Base-by-base conservation (phyloP, 2,797 vertebrate species). In the Manis crassicaudata region DNA sequence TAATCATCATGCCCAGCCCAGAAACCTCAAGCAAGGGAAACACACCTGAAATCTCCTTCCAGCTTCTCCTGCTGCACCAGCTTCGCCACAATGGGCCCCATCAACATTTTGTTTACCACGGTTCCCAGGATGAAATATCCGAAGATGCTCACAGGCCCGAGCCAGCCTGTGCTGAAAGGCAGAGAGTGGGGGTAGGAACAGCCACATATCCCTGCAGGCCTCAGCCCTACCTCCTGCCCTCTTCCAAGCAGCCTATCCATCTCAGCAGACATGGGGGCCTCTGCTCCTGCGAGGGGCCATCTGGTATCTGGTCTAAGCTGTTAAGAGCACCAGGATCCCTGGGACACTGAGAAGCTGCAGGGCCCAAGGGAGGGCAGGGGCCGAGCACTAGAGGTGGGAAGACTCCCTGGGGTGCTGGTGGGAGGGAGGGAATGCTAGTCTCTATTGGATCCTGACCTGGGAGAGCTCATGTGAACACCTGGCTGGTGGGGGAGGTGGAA, bases 21-120 rank as follows among this genome's bases (percentile, higher is more conserved):
- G 54, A 80, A 77, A 54, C 58, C 54, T 79, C 5, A 14, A 40
- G 63, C 32, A 12, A 60, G 40, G 46, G 27, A 60, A 14, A 96
- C 97, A 35, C 79, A 99, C 99, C 99, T 99, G 98, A 99, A 99
- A 98, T 99, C 99, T 29, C 99, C 99, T 86, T 99, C 99, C 95
- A 99, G 98, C 97, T 99, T 99, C 97, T 99, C 99, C 97, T 99
- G 99, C 65, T 99, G 98, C 92, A 99, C 99, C 96, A 99, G 98
- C 87, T 99, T 99, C 0, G 99, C 98, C 94, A 99, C 99, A 67
- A 99, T 99, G 1, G 99, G 99, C 46, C 99, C 99, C 98, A 99
- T 99, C 50, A 99, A 98, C 58, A 99, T 93, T 98, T 99, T 99
- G 98, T 99, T 99, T 98, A 99, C 90, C 1, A 99, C 46, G 0